Percentiles rank a stretch among this genome's conserved stretches.
Conservation (phyloP, 2,888 invertebrate species). For the Lithophane semibrunnea region DNA sequence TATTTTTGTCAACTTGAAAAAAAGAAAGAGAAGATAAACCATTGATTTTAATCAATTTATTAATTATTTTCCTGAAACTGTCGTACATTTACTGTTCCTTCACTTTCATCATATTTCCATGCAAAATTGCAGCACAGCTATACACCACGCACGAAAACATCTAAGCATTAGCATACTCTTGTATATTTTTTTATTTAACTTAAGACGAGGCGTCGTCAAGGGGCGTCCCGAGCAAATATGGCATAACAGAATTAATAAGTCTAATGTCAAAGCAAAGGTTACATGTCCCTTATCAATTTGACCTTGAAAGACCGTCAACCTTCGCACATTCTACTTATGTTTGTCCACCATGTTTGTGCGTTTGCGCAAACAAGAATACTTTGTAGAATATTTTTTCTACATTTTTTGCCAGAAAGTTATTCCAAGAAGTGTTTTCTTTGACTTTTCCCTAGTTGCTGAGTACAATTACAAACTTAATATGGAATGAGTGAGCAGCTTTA, state of each 20-base stretch:
- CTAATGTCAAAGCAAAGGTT: constrained; percentile 66
- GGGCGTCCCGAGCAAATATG: constrained; percentile 36
- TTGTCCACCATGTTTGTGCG: constrained; percentile 68
- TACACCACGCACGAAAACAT: background rate
- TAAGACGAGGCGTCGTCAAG: constrained; percentile 9
- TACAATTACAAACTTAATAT: background rate
- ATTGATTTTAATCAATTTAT: background rate
- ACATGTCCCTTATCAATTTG: constrained; percentile 73
- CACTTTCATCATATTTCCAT: background rate
- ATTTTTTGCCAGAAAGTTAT: constrained; percentile 41
- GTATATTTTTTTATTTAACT: constrained; percentile 15
- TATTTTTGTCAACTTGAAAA: background rate
- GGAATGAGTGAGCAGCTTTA: background rate
- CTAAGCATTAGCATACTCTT: background rate
- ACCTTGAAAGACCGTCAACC: constrained; percentile 76
- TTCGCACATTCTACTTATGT: constrained; percentile 81
- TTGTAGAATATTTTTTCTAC: constrained; percentile 34
- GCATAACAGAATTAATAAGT: constrained; percentile 54
- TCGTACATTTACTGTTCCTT: background rate
- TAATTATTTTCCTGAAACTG: background rate
- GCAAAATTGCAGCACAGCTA: background rate
- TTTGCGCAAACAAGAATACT: constrained; percentile 58
- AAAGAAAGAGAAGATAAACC: background rate
- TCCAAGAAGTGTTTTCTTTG: constrained; percentile 10
- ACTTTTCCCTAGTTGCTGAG: constrained; percentile 10